phyloP scores from a whole-genome alignment of 2,113 vertebrate genomes.

The Nicator chloris region DNA sequence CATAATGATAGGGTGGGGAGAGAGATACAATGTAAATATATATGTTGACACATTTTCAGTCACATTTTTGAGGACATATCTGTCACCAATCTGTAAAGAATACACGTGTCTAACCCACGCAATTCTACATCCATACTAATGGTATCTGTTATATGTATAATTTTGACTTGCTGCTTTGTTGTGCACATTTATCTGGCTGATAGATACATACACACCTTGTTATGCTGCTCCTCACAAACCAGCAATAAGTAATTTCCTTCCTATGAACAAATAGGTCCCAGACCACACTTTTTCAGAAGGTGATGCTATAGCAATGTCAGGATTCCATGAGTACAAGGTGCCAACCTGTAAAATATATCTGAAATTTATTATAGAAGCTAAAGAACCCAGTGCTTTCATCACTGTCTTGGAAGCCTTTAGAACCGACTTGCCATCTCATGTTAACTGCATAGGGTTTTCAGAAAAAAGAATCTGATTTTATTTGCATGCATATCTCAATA shows the following conservation, averaged over 20 bases:
- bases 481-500: conserved; percentile 56
- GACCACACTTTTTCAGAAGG: neutral
- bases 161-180: neutral
- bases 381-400: conserved; percentile 14
- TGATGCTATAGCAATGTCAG: neutral
- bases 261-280: neutral
- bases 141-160: neutral
- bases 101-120: neutral
- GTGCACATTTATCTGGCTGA: neutral
- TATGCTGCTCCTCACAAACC: neutral
- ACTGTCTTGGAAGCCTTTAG: neutral
- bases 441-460: conserved; percentile 1
- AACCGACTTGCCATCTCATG: neutral
- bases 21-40: neutral
- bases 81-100: neutral
- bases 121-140: neutral
- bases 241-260: neutral
- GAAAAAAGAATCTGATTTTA: conserved; percentile 23
- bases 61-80: neutral
- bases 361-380: neutral
- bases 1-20: neutral
- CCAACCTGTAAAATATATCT: neutral
- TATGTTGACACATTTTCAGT: neutral
- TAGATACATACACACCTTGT: neutral
- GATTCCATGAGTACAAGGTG: neutral